Evolutionary conservation across 2,113 vertebrate genomes (phyloP).

Genomic region (Tupaia tana): DNA sequence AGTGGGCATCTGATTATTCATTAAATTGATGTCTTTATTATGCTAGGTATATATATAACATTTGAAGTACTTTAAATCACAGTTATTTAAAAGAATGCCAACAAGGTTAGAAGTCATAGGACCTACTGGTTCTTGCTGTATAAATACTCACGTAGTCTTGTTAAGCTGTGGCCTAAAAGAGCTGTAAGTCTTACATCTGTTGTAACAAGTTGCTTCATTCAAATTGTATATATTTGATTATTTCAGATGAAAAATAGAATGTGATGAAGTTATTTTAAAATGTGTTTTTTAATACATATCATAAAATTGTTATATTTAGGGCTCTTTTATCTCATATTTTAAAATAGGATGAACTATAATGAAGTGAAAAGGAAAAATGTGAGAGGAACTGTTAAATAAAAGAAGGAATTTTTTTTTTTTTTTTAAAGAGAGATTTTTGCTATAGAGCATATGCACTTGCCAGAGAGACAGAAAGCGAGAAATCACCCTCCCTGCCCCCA

Average conservation of each 20-base stretch:
- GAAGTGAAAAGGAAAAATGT: not conserved
- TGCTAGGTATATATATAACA: not conserved
- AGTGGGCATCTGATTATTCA: not conserved
- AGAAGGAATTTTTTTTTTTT: not conserved
- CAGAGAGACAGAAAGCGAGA: no score
- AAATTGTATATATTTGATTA: not conserved
- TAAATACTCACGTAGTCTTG: not conserved
- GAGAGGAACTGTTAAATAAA: not conserved
- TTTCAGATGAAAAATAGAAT: not conserved
- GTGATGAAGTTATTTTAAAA: not conserved
- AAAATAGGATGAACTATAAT: not conserved
- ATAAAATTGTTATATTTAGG: conserved; percentile 36
- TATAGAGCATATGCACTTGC: no score
- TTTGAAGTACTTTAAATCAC: not conserved
- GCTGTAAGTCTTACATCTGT: not conserved
- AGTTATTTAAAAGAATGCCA: not conserved
- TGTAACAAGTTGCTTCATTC: not conserved
- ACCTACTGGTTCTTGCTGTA: not conserved
- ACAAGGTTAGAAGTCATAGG: accelerated
- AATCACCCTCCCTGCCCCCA: no score
- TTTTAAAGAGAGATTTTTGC: no score
- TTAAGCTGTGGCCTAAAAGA: not conserved
- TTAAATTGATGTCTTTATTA: not conserved
- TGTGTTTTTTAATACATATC: not conserved
- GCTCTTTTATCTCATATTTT: not conserved